These are phyloP conservation scores for Sebastes flavidus DNA, from an alignment of 2,797 vertebrate genomes.

Conservation along the genomic window DNA sequence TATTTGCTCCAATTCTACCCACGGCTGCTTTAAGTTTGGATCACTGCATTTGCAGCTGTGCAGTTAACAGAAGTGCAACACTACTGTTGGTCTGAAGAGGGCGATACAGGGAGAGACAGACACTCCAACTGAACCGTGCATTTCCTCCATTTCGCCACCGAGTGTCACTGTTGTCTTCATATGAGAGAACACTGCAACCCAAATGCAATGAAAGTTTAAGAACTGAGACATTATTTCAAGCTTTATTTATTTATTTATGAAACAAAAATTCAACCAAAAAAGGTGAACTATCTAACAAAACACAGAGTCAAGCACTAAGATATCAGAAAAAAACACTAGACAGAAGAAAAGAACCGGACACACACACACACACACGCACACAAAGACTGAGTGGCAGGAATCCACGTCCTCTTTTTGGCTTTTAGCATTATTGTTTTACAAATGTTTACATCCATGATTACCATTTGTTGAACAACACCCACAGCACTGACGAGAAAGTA, in stretches of 20 bases:
- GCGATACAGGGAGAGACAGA: not conserved
- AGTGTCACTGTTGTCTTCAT: conserved; percentile 38
- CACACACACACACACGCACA: conserved; percentile 18
- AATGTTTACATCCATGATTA: conserved; percentile 55
- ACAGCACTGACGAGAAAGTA: conserved; percentile 11
- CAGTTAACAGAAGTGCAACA: not conserved
- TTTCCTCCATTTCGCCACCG: conserved; percentile 35
- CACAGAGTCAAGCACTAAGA: conserved; percentile 53
- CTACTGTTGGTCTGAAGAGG: not conserved
- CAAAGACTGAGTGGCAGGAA: conserved; percentile 19
- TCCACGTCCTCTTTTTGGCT: not conserved
- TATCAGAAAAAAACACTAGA: conserved; percentile 40
- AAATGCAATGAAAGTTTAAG: not conserved
- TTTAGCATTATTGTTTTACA: conserved; percentile 15
- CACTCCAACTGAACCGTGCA: not conserved
- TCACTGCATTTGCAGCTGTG: not conserved
- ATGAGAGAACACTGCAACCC: not conserved
- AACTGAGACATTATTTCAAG: conserved; percentile 27
- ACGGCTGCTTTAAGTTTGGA: not conserved
- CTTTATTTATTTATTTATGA: conserved; percentile 67
- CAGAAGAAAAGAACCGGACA: conserved; percentile 23
- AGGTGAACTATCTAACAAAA: conserved; percentile 57
- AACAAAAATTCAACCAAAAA: conserved; percentile 61
- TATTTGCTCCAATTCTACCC: too few relatives aligned
- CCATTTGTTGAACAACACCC: conserved; percentile 14